These are phyloP conservation scores for Aramus guarauna DNA, from an alignment of 2,113 vertebrate genomes.

Conservation along the genomic window DNA sequence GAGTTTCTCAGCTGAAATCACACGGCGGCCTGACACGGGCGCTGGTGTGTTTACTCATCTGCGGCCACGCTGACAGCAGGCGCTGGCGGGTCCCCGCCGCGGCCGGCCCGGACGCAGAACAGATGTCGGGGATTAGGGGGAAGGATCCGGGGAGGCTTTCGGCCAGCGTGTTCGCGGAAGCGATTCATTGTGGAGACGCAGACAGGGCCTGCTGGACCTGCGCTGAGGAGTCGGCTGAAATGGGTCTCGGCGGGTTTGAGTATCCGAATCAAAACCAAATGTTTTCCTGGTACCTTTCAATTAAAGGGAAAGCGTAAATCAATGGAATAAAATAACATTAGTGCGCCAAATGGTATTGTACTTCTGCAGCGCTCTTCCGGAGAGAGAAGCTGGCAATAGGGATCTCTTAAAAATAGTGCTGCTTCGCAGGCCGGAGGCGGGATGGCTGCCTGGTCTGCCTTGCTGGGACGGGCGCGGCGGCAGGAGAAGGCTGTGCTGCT, in stretches of 20 bases:
- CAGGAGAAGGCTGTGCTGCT: background rate
- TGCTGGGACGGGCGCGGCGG: background rate
- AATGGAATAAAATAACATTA: background rate
- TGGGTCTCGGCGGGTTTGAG: background rate
- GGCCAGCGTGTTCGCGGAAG: slow-evolving; percentile 12
- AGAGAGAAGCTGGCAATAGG: background rate
- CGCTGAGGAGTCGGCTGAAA: background rate
- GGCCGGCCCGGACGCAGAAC: slow-evolving; percentile 38
- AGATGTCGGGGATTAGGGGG: slow-evolving; percentile 74
- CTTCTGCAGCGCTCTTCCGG: background rate
- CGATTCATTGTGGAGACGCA: slow-evolving; percentile 59
- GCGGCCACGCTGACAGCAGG: slow-evolving; percentile 56
- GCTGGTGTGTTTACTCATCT: slow-evolving; percentile 63
- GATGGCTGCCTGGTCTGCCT: background rate
- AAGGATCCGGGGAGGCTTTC: slow-evolving; percentile 27
- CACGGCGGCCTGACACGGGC: background rate
- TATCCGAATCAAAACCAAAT: slow-evolving; percentile 28
- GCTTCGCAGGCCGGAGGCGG: fast-evolving
- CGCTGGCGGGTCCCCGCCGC: slow-evolving; percentile 34
- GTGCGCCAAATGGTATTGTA: background rate
- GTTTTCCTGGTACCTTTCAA: slow-evolving; percentile 43
- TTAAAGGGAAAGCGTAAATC: slow-evolving; percentile 55
- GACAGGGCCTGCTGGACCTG: background rate
- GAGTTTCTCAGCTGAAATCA: slow-evolving; percentile 65
- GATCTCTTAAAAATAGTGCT: background rate